phyloP scores from a whole-genome alignment of 1,140 invertebrate genomes.

The Homalodisca vitripennis region DNA sequence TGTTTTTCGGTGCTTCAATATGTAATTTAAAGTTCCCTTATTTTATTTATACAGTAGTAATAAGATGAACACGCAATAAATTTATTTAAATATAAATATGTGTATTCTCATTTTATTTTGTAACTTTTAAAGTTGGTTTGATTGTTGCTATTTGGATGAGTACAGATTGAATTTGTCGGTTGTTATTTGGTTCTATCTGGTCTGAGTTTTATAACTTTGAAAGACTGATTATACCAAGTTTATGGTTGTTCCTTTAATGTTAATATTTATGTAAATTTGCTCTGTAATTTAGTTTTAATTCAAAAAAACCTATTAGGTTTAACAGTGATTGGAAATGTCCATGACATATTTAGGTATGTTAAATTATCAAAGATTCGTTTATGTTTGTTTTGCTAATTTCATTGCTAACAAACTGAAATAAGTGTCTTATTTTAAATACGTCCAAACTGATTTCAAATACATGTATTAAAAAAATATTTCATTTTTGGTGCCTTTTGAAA shows the following conservation, averaged over 20 bases:
- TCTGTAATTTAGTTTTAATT: not conserved
- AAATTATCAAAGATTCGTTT: too few species aligned
- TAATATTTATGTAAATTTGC: not conserved
- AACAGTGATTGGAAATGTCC: too few species aligned
- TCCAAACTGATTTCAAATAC: too few species aligned
- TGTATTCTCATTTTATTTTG: constrained; percentile 6
- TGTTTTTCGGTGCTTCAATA: constrained; percentile 17
- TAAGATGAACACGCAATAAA: constrained; percentile 6
- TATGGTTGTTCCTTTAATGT: not conserved
- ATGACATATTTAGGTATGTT: too few species aligned
- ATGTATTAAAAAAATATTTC: too few species aligned
- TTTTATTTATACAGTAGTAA: constrained; percentile 14
- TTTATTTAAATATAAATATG: constrained; percentile 13
- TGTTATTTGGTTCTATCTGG: not conserved
- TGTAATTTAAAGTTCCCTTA: constrained; percentile 10
- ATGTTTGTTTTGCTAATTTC: too few species aligned
- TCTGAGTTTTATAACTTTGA: not conserved
- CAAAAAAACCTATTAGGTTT: too few species aligned
- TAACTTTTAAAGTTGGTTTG: not conserved
- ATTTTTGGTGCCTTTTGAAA: too few species aligned
- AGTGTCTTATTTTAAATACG: too few species aligned
- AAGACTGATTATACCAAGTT: not conserved
- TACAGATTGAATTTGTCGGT: not conserved
- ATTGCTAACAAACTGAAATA: too few species aligned
- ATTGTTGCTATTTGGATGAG: not conserved